Base-by-base conservation (phyloP, 2,888 invertebrate genomes). In the Ceraclea dissimilis region DNA sequence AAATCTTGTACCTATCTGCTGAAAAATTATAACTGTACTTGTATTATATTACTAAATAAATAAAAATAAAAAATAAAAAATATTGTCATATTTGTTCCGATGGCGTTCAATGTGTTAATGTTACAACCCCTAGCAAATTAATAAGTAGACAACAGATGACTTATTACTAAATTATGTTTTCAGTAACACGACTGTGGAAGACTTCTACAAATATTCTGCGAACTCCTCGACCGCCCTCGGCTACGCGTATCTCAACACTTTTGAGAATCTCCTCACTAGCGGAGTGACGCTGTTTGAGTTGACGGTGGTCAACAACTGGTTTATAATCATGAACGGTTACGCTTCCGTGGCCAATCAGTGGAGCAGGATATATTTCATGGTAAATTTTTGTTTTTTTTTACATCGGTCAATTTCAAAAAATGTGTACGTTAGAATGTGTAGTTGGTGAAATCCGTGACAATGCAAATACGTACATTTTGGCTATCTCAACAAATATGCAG, bases 251-350 rank as follows among this genome's bases (percentile, higher is more conserved):
- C 75, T 93, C 49, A 93, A 93, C 72, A 90, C 87, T 65, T 93
- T 92, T 72, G 82, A 85, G 67, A 86, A 91, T 73, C 74, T 92
- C 13, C 74, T 90, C 59, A 82, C 83, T 6, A 87, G 88, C 66
- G 84, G 84, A 49, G 89, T 93, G 61, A 92, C 93, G 0, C 73
- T 93, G 62, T 93, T 93, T 74, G 92, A 93, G 72, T 74, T 93
- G 65, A 93, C 92, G 0, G 91, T 93, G 11, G 91, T 93, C 56
- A 93, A 93, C 71, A 93, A 93, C 72, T 93, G 93, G 93, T 92
- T 93, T 66, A 88, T 92, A 56, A 81, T 91, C 20, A 93, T 93
- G 93, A 90, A 92, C 68, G 92, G 87, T 1, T 89, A 86, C 67
- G 86, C 87, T 1, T 77, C 81, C 1, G 85, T 85, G 17, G 81